Conservation (phyloP, 2,888 invertebrate genomes). For the Drosophila mettleri region DNA sequence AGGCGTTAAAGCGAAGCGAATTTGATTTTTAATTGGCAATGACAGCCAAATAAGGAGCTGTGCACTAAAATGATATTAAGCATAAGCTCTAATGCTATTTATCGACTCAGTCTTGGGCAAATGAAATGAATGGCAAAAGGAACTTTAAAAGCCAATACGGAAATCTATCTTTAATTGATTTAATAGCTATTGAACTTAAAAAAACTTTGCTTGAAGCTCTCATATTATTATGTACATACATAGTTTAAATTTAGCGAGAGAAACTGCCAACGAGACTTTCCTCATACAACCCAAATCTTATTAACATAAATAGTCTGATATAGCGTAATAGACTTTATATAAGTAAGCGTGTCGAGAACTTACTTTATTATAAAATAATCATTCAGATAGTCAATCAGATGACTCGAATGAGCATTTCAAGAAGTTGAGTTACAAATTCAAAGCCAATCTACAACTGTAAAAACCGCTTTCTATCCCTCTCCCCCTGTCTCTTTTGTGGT, state of each 20-base stretch:
- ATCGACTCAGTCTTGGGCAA: conserved; percentile 14
- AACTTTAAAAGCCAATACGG: background rate
- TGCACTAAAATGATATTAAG: conserved; percentile 13
- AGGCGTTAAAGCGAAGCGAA: conserved; percentile 66
- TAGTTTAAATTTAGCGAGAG: too few relatives aligned
- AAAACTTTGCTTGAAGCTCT: too few relatives aligned
- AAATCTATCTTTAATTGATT: background rate
- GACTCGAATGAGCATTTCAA: background rate
- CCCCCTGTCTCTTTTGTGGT: background rate
- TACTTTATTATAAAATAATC: background rate
- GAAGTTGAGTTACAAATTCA: background rate
- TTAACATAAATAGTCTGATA: too few relatives aligned
- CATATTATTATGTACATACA: background rate
- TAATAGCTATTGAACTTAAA: background rate
- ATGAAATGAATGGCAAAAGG: background rate
- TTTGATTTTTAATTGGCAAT: conserved; percentile 73
- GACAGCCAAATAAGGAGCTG: conserved; percentile 34
- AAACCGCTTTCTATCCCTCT: background rate
- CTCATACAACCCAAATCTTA: background rate
- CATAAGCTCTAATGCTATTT: conserved; percentile 27
- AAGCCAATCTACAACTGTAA: background rate
- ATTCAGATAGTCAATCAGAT: background rate
- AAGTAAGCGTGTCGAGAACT: background rate
- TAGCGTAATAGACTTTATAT: background rate
- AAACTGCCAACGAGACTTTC: too few relatives aligned